Conservation (phyloP, 2,113 vertebrate genomes). For the Phaethon lepturus region DNA sequence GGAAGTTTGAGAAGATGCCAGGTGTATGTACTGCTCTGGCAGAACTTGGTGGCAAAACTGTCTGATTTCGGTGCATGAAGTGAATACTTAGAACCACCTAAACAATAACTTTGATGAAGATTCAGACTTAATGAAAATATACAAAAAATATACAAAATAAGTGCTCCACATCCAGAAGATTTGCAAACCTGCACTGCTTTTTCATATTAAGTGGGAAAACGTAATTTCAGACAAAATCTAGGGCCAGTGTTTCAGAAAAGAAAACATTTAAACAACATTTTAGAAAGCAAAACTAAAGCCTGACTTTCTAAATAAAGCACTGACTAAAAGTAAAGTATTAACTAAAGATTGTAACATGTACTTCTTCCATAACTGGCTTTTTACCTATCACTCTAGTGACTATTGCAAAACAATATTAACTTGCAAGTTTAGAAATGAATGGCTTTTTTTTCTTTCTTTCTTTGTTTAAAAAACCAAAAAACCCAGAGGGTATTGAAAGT, state of each 20-base stretch:
- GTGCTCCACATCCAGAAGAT: not conserved
- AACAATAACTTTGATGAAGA: not conserved
- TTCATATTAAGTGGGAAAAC: not conserved
- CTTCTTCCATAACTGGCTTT: not conserved
- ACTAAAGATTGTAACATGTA: not conserved
- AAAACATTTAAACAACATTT: not conserved
- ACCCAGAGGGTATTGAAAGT: not conserved
- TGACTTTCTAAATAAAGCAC: not conserved
- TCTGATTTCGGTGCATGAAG: not conserved
- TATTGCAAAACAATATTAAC: not conserved
- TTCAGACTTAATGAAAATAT: not conserved
- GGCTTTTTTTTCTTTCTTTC: not conserved
- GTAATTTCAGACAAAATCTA: not conserved
- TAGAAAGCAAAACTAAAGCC: not conserved
- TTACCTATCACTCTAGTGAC: not conserved
- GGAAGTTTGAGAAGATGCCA: not conserved
- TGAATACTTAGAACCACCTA: not conserved
- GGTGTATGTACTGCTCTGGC: not conserved
- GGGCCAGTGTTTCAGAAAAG: not conserved
- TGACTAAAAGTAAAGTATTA: not conserved
- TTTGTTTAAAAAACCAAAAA: not conserved
- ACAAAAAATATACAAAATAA: not conserved
- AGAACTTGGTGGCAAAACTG: not conserved
- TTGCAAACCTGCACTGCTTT: not conserved
- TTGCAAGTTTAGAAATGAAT: not conserved